Conservation (phyloP, 1,140 invertebrate genomes). For the Apis cerana region DNA sequence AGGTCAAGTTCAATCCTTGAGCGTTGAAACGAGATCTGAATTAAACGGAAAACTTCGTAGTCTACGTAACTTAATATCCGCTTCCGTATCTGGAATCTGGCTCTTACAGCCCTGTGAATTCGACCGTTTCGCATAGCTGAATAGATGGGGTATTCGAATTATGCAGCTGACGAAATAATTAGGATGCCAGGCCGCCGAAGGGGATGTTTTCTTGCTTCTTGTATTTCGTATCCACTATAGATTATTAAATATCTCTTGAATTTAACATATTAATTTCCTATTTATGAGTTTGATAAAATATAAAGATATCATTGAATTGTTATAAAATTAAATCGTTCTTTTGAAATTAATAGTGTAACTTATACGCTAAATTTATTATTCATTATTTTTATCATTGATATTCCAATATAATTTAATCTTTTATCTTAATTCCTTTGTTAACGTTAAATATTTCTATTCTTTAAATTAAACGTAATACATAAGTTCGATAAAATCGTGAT, state of each 20-base stretch:
- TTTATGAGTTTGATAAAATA: neutral
- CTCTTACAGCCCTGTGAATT: constrained; percentile 7
- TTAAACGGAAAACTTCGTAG: constrained; percentile 31
- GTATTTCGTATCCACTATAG: neutral
- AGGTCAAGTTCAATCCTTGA: constrained; percentile 30
- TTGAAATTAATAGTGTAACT: too few relatives aligned
- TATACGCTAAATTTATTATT: too few relatives aligned
- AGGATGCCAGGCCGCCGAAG: constrained; percentile 7
- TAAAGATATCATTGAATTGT: neutral
- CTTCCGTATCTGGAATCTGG: constrained; percentile 26
- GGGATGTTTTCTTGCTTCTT: constrained; percentile 1
- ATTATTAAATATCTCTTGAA: neutral
- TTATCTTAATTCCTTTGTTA: too few relatives aligned
- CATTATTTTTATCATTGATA: too few relatives aligned
- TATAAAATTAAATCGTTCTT: neutral
- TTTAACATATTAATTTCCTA: neutral
- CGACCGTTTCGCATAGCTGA: constrained; percentile 37
- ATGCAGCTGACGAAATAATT: constrained; percentile 41
- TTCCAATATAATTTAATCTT: too few relatives aligned
- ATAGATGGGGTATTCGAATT: constrained; percentile 27
- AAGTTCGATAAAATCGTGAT: too few relatives aligned
- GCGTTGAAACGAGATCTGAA: constrained; percentile 23
- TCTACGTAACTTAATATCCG: constrained; percentile 36
- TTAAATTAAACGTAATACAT: too few relatives aligned
- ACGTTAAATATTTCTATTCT: too few relatives aligned